Percentiles rank a stretch among this genome's conserved stretches.
phyloP scores from a whole-genome alignment of 2,888 invertebrate species.

The Thereva unica region DNA sequence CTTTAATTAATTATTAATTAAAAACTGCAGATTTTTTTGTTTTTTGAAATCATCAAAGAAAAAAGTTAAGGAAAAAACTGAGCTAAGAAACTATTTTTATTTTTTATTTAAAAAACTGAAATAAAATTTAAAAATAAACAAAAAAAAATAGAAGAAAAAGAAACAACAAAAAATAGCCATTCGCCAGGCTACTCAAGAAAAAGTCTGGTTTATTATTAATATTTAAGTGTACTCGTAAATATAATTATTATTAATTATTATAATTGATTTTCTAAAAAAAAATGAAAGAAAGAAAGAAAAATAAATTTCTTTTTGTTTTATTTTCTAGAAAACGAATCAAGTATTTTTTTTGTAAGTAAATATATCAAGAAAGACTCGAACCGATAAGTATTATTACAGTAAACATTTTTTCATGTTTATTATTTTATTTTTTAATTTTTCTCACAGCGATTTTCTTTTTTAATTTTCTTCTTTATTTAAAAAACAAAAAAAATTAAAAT shows the following conservation, averaged over 20 bases:
- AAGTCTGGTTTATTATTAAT: slow-evolving; percentile 28
- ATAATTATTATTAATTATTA: slow-evolving; percentile 23
- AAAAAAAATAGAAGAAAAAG: not conserved
- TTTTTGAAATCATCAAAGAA: slow-evolving; percentile 1
- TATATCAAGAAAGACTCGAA: slow-evolving; percentile 53
- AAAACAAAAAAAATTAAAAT: no score
- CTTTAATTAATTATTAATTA: not conserved
- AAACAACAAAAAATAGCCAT: slow-evolving; percentile 9
- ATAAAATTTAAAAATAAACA: not conserved
- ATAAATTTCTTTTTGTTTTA: not conserved
- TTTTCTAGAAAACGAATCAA: not conserved
- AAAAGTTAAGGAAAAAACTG: slow-evolving; percentile 1
- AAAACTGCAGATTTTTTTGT: not conserved
- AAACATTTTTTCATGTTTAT: slow-evolving; percentile 9
- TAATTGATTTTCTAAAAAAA: slow-evolving; percentile 10
- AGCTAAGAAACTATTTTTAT: not conserved
- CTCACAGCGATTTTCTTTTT: slow-evolving; percentile 1
- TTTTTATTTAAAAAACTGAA: not conserved
- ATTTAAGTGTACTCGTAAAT: slow-evolving; percentile 30
- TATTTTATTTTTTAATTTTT: not conserved
- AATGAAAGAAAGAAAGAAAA: not conserved
- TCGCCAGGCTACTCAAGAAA: slow-evolving; percentile 22
- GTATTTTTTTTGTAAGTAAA: slow-evolving; percentile 28
- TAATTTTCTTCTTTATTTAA: not conserved
- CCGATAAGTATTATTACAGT: slow-evolving; percentile 54